Evolutionary conservation across 2,113 vertebrate genomes (phyloP).

Genomic region (Alethe castanea): DNA sequence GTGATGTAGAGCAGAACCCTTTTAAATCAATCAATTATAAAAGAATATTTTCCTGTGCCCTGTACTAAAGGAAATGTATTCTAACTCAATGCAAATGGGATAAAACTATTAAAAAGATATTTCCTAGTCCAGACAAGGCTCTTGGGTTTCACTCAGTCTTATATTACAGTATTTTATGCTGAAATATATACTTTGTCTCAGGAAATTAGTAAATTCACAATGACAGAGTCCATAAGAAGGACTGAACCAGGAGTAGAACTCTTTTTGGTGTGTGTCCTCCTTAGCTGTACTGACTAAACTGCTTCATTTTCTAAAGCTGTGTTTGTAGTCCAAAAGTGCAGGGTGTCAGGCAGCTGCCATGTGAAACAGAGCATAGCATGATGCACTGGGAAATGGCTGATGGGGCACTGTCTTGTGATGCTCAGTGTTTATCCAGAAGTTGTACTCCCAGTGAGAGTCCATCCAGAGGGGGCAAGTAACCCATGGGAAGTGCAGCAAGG

Average conservation of each 20-base stretch:
- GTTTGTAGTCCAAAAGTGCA: background rate
- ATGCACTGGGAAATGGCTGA: background rate
- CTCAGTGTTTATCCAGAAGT: background rate
- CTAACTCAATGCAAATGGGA: constrained; percentile 1
- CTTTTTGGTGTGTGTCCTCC: accelerated
- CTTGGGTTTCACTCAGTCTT: background rate
- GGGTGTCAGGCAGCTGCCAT: background rate
- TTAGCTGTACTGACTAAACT: background rate
- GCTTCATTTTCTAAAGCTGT: background rate
- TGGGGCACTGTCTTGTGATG: background rate
- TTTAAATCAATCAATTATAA: background rate
- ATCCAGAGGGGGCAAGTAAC: background rate
- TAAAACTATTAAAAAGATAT: constrained; percentile 40
- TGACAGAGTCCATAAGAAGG: background rate
- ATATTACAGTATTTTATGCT: background rate
- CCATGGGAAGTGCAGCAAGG: background rate
- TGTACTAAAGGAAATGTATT: constrained; percentile 15
- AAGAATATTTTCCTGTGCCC: background rate
- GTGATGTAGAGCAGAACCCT: background rate
- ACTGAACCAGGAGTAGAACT: background rate
- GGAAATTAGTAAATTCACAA: background rate
- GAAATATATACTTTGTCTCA: background rate
- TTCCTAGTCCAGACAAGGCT: background rate
- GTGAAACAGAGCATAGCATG: background rate
- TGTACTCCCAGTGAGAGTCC: accelerated